Base-by-base conservation (phyloP, 2,797 vertebrate species). In the Helarctos malayanus region DNA sequence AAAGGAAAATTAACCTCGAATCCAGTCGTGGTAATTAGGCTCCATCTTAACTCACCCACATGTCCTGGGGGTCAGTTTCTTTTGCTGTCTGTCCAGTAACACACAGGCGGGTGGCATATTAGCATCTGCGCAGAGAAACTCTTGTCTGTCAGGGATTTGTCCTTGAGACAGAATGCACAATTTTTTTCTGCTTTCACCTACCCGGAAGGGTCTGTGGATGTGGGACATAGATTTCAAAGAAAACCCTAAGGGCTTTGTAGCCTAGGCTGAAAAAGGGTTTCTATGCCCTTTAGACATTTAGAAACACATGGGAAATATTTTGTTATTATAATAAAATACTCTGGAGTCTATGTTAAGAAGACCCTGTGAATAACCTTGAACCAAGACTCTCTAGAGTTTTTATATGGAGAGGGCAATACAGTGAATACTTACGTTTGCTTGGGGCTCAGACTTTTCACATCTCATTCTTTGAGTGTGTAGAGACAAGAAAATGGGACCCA, bases 1-100 rank as follows among this genome's bases (percentile, higher is more conserved):
- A 94, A 65, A 93, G 79, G 94, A 89, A 68, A 84, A 89, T 97
- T 73, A 95, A 81, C 83, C 25, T 95, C 59, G 63, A 81, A 68
- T 95, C 85, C 47, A 76, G 89, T 90, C n/a, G 0, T 68, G 32
- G 73, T 96, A 88, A 96, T 96, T 71, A 95, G 90, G n/a, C 63
- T 65, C 10, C 57, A 54, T 29, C n/a, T 81, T 94, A 84, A 90
- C 78, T 88, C 65, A 88, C 18, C 32, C 54, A 5, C 12, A 3
- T 76, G 32, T 95, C 89, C 95, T 96, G 19, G 45, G 35, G 47
- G 65, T 35, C 87, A 45, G 25, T 79, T 95, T 90, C 81, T 75
- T 71, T 69, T 93, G 61, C 38, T 94, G 7, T 83, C n/a, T 91
- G 38, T 73, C 49, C 35, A 32, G 27, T 82, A 80, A 12, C 23